phyloP scores from a whole-genome alignment of 2,113 vertebrate species.

The Stegastes partitus region DNA sequence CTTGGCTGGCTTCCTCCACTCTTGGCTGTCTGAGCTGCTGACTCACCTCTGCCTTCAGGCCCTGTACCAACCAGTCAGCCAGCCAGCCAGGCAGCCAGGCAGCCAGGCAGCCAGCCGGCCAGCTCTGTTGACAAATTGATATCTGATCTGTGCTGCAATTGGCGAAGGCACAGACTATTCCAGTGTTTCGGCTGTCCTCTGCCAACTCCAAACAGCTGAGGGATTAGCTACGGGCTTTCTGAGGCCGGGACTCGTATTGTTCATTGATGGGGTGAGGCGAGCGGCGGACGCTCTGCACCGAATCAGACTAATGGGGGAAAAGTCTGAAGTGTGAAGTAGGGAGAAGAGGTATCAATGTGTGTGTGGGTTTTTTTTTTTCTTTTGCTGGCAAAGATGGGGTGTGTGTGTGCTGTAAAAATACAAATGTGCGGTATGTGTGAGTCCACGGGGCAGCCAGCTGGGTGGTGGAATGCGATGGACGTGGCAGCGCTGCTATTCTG shows the following conservation, averaged over 20 bases:
- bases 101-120: slow-evolving; percentile 17
- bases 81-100: slow-evolving; percentile 15
- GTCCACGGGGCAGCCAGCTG: slow-evolving; percentile 56
- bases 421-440: slow-evolving; percentile 20
- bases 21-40: slow-evolving; percentile 62
- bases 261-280: slow-evolving; percentile 42
- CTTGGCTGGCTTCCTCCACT: slow-evolving; percentile 33
- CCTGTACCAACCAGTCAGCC: slow-evolving; percentile 30
- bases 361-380: too few species aligned
- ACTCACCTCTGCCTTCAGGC: slow-evolving; percentile 67
- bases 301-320: slow-evolving; percentile 56
- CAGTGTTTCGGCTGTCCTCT: slow-evolving; percentile 55
- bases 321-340: slow-evolving; percentile 11
- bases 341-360: slow-evolving; percentile 1
- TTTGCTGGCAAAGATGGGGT: slow-evolving; percentile 18
- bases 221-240: slow-evolving; percentile 60
- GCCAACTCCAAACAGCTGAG: slow-evolving; percentile 74
- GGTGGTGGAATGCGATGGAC: slow-evolving; percentile 65
- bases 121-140: slow-evolving; percentile 74
- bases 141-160: slow-evolving; percentile 71
- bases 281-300: slow-evolving; percentile 22
- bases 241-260: slow-evolving; percentile 64
- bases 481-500: slow-evolving; percentile 68
- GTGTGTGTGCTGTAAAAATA: slow-evolving; percentile 18
- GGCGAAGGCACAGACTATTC: slow-evolving; percentile 59